Base-by-base conservation (phyloP, 1,140 invertebrate species). In the Tetragonula clypearis region DNA sequence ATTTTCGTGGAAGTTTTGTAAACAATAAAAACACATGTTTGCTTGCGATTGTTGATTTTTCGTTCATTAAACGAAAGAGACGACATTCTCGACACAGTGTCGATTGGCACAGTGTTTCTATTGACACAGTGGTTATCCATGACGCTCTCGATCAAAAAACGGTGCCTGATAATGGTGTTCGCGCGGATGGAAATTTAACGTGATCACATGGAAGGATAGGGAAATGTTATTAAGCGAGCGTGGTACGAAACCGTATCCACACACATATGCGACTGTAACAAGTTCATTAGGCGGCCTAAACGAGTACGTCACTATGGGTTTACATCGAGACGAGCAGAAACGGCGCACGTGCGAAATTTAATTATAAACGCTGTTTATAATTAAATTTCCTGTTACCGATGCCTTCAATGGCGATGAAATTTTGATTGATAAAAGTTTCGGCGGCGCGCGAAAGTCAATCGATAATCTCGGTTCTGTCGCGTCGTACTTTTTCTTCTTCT, bases 341-440 rank as follows among this genome's bases (percentile, higher is more conserved):
- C 75, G 8, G 72, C 60, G 85, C 86, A 88, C 79, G 76, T 83
- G 87, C 79, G 23, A 83, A 88, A 89, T 89, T 89, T 89, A 89
- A 89, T 89, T 89, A 89, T 79, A 79, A 88, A 73, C 81, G 30
- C 26, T 19, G 65, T 35, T 35, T 35, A 35, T 35, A 35, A 35
- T 35, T 35, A 35, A 35, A 68, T 79, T 58, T 23, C 26, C 26
- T 58, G 56, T 26, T 35, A 53, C n/a, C 71, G 49, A 74, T 30
- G 49, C 8, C 14, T 17, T 26, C 21, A 17, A 56, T 55, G 12
- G 77, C 74, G 58, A 62, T 80, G 23, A 84, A 80, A 88, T 87
- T 84, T 80, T 77, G 23, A 66, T 87, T 84, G 75, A 77, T 66
- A 73, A 66, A 56, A 11, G 15, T 79, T 30, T 74, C 75, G 55